Conservation (phyloP, 2,113 vertebrate species). For the Dromiciops gliroides region DNA sequence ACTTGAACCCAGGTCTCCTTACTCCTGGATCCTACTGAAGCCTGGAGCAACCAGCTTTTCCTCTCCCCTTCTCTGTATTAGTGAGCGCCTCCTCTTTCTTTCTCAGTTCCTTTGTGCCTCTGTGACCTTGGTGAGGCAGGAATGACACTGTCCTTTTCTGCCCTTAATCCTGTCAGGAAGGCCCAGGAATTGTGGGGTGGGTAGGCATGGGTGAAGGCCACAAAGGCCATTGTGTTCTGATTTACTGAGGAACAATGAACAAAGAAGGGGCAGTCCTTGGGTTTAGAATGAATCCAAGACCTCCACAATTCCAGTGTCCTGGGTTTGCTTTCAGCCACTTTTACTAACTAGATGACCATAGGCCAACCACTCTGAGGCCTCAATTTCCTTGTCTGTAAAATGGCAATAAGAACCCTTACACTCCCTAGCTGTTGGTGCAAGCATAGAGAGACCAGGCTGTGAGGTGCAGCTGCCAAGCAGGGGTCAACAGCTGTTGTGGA, state of each 20-base stretch:
- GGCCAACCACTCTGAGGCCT: neutral
- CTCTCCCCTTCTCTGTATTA: neutral
- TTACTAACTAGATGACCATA: too few relatives aligned
- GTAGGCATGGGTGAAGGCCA: too few relatives aligned
- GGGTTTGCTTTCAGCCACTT: neutral
- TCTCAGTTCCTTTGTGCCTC: neutral
- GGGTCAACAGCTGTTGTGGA: neutral
- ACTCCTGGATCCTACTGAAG: neutral
- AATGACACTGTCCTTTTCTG: neutral
- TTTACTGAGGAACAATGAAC: neutral
- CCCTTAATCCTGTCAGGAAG: neutral
- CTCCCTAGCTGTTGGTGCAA: neutral
- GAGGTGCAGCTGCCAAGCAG: neutral
- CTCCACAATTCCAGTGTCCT: neutral
- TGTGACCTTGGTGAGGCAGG: neutral
- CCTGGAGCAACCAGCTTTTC: neutral
- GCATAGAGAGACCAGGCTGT: neutral
- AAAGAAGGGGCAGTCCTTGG: neutral
- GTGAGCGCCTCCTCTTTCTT: neutral
- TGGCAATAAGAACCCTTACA: neutral
- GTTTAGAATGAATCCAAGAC: neutral
- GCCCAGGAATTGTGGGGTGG: neutral
- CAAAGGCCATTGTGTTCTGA: neutral
- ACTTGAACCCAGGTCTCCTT: neutral
- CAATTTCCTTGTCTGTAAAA: neutral